Evolutionary conservation across 2,113 vertebrate species (phyloP), one percentile per base, ranked within the genome.

Genomic region (Martes martes): DNA sequence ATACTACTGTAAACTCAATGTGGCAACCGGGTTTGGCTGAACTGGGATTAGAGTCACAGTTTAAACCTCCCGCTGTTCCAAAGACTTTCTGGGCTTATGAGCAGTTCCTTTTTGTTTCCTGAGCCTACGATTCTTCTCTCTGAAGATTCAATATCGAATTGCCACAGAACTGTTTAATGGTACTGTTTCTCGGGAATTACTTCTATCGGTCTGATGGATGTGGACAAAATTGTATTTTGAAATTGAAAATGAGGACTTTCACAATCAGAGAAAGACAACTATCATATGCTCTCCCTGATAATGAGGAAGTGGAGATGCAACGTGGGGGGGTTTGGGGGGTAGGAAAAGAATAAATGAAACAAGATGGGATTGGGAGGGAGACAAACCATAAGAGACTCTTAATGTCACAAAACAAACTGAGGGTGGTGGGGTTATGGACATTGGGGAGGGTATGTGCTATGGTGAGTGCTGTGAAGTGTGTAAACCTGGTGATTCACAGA

Each of bases 121-220:
- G 47, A 65, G 82, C 50, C 55, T 80, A n/a, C 4, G 57, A 15
- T 82, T 95, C 94, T 92, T 94, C 79, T 59, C 87, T 61, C 28
- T 87, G 61, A 92, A 52, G 31, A 69, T 65, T 71, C 84, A 81
- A 91, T n/a, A 79, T 82, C 86, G n/a, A 97, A 85, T 84, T 73
- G 47, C 71, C 59, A 87, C 23, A 84, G 33, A 87, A 91, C 14
- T 73, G 13, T 73, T 85, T 36, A 69, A 45, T 31, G 19, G 19
- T 63, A 67, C 63, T 73, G 18, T 65, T 91, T 84, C 67, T 55
- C 65, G 23, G 80, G 42, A 73, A 39, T 57, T 50, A 63, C 36
- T 67, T 91, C 52, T 59, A 59, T 26, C 42, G 14, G 61, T 31
- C 69, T 95, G 73, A 52, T 36, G 28, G 15, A 76, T 8, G 14